Evolutionary conservation across 2,888 invertebrate genomes (phyloP).

Genomic region (Mellilla xanthometata): DNA sequence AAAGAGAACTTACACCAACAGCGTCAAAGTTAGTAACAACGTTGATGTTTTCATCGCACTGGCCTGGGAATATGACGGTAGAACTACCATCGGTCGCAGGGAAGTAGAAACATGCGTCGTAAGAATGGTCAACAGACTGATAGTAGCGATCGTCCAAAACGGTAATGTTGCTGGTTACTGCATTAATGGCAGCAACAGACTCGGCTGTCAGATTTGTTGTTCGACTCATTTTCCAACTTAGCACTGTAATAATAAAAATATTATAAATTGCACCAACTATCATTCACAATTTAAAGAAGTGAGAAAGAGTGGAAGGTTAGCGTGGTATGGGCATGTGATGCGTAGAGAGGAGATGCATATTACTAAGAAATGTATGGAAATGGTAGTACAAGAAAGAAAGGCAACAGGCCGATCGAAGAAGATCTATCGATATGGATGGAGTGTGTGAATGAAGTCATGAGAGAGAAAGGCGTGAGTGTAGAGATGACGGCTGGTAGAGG

Average conservation of each 20-base stretch:
- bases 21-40: conserved; percentile 44
- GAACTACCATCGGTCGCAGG: conserved; percentile 31
- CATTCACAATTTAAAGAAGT: too few relatives aligned
- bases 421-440: too few relatives aligned
- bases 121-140: conserved; percentile 34
- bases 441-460: too few relatives aligned
- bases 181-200: conserved; percentile 29
- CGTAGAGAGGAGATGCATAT: too few relatives aligned
- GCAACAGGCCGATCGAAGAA: too few relatives aligned
- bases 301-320: too few relatives aligned
- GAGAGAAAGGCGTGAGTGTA: too few relatives aligned
- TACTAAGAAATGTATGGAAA: too few relatives aligned
- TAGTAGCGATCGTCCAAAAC: conserved; percentile 43
- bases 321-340: too few relatives aligned
- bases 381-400: too few relatives aligned
- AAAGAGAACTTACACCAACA: conserved; percentile 37
- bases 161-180: conserved; percentile 25
- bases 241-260: conserved; percentile 30
- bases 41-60: conserved; percentile 55
- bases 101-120: conserved; percentile 47
- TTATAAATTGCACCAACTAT: too few relatives aligned
- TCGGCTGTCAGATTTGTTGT: conserved; percentile 23
- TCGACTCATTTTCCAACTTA: conserved; percentile 59
- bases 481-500: too few relatives aligned
- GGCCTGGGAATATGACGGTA: conserved; percentile 40